Base-by-base conservation (phyloP, 2,113 vertebrate genomes). In the Willisornis vidua region DNA sequence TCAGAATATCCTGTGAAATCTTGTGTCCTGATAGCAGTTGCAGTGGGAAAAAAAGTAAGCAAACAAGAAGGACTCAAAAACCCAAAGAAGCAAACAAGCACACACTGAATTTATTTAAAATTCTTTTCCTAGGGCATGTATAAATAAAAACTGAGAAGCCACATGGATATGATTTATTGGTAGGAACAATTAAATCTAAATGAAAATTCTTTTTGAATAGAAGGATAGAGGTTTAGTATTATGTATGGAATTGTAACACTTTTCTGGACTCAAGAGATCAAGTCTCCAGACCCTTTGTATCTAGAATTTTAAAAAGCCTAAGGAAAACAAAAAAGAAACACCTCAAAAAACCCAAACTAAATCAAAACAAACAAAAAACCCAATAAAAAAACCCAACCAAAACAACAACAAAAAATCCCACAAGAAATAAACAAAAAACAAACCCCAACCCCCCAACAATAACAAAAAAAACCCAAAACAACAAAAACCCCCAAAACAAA, bases 21-120 rank as follows among this genome's bases (percentile, higher is more conserved):
- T 76, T 52, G 3, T 57, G 28, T 68, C 13, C 20, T n/a, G 6
- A 28, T 35, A 29, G 6, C 7, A 46, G 4, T 83, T 78, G 62
- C 31, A 43, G 8, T 82, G 29, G 73, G 13, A 85, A 77, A 7
- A 62, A 87, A 85, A 58, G 2, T 6, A 74, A 89, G 3, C 1
- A 57, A 74, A 51, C 6, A 89, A 74, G 29, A 63, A 82, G 5
- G 2, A 39, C 12, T 43, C 6, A 26, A 52, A 83, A 85, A 71
- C 2, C 0, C 5, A 82, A 68, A 1, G 1, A 48, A 74, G 2
- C 1, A 49, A 58, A 2, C 15, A 74, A 80, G 7, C 4, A 78
- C 82, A 74, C 23, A 31, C 7, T 46, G 61, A 59, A n/a, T 57
- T 86, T 54, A 90, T 83, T 92, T 89, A 25, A 81, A 77, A 89